Conservation (phyloP, 1,140 invertebrate species). For the Coptotermes formosanus region DNA sequence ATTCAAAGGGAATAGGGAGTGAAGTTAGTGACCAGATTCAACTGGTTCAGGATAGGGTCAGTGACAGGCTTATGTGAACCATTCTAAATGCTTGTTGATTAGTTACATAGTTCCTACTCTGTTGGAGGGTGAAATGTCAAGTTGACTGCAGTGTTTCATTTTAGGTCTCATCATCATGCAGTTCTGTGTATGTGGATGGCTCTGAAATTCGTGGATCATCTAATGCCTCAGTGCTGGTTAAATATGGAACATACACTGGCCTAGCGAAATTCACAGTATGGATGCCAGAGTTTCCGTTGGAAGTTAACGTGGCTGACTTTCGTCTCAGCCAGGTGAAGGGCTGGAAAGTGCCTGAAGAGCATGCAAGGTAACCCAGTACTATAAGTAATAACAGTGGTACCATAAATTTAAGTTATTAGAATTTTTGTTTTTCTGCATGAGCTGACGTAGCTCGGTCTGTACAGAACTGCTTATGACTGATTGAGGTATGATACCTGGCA, state of each 20-base stretch:
- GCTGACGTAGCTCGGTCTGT: too few relatives aligned
- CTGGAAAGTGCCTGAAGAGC: slow-evolving; percentile 79
- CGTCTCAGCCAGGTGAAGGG: slow-evolving; percentile 89
- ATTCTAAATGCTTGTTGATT: too few relatives aligned
- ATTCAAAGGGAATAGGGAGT: too few relatives aligned
- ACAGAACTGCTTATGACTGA: too few relatives aligned
- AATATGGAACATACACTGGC: slow-evolving; percentile 89
- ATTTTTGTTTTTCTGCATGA: not conserved
- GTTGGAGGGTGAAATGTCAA: too few relatives aligned
- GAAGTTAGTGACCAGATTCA: too few relatives aligned
- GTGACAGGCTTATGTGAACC: too few relatives aligned
- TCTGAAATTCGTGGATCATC: slow-evolving; percentile 92
- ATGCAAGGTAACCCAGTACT: slow-evolving; percentile 48
- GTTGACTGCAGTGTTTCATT: not conserved
- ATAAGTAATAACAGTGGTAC: not conserved
- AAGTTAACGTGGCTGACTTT: slow-evolving; percentile 83
- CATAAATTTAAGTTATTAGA: not conserved
- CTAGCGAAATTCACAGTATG: slow-evolving; percentile 88
- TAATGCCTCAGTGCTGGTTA: slow-evolving; percentile 90
- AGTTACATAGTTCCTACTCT: too few relatives aligned
- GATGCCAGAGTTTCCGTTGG: slow-evolving; percentile 94
- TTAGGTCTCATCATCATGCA: slow-evolving; percentile 93
- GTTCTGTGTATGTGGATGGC: slow-evolving; percentile 94
- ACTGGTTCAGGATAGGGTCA: too few relatives aligned
- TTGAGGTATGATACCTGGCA: too few relatives aligned